Evolutionary conservation across 2,888 invertebrate species (phyloP).

Genomic region (Portevinia maculata): DNA sequence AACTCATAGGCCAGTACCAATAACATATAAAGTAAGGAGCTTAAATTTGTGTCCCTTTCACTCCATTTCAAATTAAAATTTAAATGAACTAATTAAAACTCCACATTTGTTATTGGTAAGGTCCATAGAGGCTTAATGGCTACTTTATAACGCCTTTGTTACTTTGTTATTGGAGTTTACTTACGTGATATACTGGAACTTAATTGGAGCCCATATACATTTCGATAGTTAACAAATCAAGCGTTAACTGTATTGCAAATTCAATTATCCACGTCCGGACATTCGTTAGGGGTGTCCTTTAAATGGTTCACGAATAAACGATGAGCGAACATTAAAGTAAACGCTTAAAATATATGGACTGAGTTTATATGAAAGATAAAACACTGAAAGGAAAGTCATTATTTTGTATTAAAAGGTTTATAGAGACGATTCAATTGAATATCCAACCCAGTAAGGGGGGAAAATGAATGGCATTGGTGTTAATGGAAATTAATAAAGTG

Average conservation of each 20-base stretch:
- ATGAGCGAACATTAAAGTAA: constrained; percentile 33
- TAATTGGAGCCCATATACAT: constrained; percentile 28
- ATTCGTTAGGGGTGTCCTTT: constrained; percentile 33
- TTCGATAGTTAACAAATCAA: constrained; percentile 33
- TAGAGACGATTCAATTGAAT: constrained; percentile 26
- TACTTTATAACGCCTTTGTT: constrained; percentile 24
- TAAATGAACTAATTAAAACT: constrained; percentile 7
- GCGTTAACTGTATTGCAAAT: constrained; percentile 45
- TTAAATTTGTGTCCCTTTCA: too few relatives aligned
- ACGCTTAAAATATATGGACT: constrained; percentile 35
- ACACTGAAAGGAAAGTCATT: constrained; percentile 53
- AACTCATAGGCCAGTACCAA: too few relatives aligned
- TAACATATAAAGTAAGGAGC: too few relatives aligned
- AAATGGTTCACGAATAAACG: constrained; percentile 11
- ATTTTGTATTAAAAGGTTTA: constrained; percentile 51
- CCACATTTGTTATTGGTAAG: constrained; percentile 2
- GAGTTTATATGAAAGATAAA: constrained; percentile 38
- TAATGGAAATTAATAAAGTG: constrained; percentile 24
- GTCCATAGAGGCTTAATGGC: not conserved
- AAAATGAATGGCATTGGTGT: not conserved
- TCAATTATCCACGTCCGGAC: constrained; percentile 44
- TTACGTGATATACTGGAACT: constrained; percentile 5
- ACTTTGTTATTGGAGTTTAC: not conserved
- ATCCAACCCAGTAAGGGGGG: not conserved
- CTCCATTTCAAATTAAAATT: not conserved